Conservation (phyloP, 2,888 invertebrate species). For the Rapana venosa region DNA sequence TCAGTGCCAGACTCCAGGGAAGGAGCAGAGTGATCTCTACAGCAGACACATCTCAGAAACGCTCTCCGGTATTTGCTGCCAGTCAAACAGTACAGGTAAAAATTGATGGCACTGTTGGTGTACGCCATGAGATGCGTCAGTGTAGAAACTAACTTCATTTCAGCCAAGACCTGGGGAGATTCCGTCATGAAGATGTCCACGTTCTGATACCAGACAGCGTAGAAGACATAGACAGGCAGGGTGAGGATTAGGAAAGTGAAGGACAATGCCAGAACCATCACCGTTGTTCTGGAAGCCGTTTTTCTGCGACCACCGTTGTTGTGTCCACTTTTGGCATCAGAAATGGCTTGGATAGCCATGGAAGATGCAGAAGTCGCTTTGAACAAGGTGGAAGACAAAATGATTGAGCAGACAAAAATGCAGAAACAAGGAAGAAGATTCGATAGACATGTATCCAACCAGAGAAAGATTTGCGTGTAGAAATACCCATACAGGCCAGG, state of each 20-base stretch:
- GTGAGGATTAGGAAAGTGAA: background rate
- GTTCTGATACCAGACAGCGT: background rate
- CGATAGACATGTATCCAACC: background rate
- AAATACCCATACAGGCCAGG: too few relatives aligned
- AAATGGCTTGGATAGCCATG: too few relatives aligned
- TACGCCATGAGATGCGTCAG: background rate
- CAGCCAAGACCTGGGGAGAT: background rate
- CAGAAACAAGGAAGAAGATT: background rate
- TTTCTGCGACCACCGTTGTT: background rate
- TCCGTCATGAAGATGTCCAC: background rate
- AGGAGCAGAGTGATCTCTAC: background rate
- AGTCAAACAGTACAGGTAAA: background rate
- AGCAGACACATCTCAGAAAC: background rate
- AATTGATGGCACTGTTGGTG: conserved; percentile 22
- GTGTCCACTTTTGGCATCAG: background rate
- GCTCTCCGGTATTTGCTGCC: background rate
- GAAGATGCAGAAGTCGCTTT: background rate
- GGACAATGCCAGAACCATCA: background rate
- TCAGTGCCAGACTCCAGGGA: background rate
- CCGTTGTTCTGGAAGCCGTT: conserved; percentile 6
- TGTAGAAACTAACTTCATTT: background rate
- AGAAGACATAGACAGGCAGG: conserved; percentile 23
- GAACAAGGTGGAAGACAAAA: background rate
- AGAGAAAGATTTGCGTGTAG: background rate
- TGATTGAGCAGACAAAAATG: background rate